Evolutionary conservation across 2,797 vertebrate species (phyloP).

Genomic region (Urocyon cinereoargenteus): DNA sequence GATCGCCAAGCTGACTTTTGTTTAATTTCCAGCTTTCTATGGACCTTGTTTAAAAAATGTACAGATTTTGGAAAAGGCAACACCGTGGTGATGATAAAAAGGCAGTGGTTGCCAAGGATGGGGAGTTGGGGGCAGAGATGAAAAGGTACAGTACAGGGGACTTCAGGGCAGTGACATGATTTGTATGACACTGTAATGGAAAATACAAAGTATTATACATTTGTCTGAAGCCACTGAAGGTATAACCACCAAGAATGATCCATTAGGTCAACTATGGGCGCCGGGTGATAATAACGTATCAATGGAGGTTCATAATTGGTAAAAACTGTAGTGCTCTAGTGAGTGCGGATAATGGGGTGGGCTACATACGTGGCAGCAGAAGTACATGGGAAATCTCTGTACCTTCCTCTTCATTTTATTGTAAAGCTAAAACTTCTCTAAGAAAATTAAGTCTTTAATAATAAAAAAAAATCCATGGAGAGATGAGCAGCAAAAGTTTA

Average conservation of each 20-base stretch:
- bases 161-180: accelerated
- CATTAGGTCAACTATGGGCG: neutral
- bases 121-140: accelerated
- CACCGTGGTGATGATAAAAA: neutral
- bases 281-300: neutral
- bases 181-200: accelerated
- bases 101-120: neutral
- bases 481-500: neutral
- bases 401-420: neutral
- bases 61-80: neutral
- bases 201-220: accelerated
- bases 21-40: neutral
- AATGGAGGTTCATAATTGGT: neutral
- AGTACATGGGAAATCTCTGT: neutral
- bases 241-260: neutral
- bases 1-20: neutral
- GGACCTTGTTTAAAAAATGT: neutral
- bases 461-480: neutral
- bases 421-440: neutral
- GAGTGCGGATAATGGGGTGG: neutral
- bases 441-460: neutral
- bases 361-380: too few relatives aligned
- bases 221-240: neutral
- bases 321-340: neutral
- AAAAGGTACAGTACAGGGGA: neutral